Base-by-base conservation (phyloP, 1,140 invertebrate genomes). In the Zaprionus camerounensis region DNA sequence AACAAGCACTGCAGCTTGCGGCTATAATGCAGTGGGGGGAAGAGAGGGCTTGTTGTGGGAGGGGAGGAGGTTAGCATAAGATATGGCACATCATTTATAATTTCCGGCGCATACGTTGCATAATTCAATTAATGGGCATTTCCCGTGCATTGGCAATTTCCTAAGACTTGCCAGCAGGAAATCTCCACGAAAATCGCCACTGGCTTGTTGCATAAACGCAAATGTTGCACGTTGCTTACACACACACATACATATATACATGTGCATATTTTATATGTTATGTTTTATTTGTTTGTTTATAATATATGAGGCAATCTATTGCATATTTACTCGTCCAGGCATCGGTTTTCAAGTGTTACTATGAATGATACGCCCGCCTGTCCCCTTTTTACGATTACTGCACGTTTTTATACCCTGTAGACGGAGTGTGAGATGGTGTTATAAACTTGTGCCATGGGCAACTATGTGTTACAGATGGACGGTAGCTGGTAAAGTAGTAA, bases 71-170 rank as follows among this genome's bases (percentile, higher is more conserved):
- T 17, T 56, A 65, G 66, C 51, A 84, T 87, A 87, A 86, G 71
- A 83, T 88, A 84, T 78, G 75, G 84, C 84, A 87, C 84, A 87
- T 87, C 84, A 87, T 88, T 87, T 88, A 88, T 87, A 84, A 84
- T 87, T 88, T 87, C 84, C 84, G 84, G 57, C 83, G 77, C 15
- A 46, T n/a, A 62, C 78, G n/a, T 80, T 80, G 75, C 69, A 84
- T 88, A 88, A 87, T 86, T 87, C 84, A 87, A 87, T 87, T 88
- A 87, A 81, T 81, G 66, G 80, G 69, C 78, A 83, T 81, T 88
- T 87, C 84, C 84, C 82, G 84, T 83, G 67, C 41, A 46, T 61
- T 67, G 46, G 70, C 70, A 72, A 67, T 72, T 76, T 76, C 63
- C 74, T 75, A 79, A 71, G 34, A 70, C 56, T 61, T 24, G 56